These are phyloP conservation scores for Hemiscyllium ocellatum DNA, from an alignment of 2,113 vertebrate genomes.

Conservation along the genomic window DNA sequence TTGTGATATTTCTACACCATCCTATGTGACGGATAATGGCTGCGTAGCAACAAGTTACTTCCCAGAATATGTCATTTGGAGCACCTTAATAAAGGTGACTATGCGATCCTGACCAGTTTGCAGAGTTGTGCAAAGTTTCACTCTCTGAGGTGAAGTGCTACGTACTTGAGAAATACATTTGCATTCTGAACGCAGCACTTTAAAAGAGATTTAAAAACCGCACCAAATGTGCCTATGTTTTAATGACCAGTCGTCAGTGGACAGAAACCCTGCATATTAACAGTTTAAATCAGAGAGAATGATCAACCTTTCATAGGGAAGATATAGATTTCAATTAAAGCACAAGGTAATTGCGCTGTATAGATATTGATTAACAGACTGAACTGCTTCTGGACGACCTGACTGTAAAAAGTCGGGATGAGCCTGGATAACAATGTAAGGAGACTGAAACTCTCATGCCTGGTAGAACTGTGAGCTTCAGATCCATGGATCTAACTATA, in stretches of 20 bases:
- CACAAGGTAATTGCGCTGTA: neutral
- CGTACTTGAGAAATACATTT: neutral
- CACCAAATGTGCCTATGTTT: neutral
- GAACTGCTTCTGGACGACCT: neutral
- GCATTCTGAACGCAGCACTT: neutral
- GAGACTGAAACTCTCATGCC: neutral
- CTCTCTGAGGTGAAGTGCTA: neutral
- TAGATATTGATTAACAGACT: neutral
- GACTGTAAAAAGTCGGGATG: neutral
- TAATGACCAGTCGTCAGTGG: neutral
- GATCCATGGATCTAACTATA: neutral
- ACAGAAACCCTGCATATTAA: neutral
- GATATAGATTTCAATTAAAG: conserved; percentile 31
- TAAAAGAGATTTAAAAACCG: neutral
- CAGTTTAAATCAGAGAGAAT: neutral
- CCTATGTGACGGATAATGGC: neutral
- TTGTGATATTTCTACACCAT: neutral
- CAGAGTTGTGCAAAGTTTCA: neutral
- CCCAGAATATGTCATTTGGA: neutral
- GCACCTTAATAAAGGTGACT: neutral
- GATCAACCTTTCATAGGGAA: conserved; percentile 4
- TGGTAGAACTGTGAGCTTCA: neutral
- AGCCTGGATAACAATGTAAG: neutral
- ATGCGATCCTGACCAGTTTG: neutral
- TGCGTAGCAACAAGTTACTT: neutral